Conservation (phyloP, 2,797 vertebrate species). For the Sorex maritimensis region DNA sequence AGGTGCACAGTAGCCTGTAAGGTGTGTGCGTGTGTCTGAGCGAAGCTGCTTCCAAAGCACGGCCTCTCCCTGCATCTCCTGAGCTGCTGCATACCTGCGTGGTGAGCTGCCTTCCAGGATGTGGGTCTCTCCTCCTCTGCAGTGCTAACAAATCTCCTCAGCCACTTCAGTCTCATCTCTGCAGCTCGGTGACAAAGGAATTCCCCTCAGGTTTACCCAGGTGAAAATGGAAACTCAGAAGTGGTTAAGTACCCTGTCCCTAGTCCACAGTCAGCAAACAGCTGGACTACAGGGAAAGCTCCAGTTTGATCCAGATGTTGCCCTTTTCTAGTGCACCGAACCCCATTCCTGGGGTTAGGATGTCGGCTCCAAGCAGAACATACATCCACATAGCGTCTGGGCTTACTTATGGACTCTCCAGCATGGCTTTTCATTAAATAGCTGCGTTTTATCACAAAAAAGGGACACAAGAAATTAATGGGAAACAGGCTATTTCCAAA, state of each 20-base stretch:
- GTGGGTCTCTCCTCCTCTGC: not conserved
- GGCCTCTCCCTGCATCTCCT: not conserved
- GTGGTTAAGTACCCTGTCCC: not conserved
- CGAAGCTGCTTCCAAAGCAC: constrained; percentile 2
- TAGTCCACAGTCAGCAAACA: not conserved
- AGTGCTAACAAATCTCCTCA: not conserved
- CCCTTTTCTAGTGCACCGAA: not conserved
- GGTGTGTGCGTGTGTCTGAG: not conserved
- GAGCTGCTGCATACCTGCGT: not conserved
- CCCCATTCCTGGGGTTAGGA: not conserved
- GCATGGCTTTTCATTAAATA: not conserved
- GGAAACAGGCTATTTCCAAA: not conserved
- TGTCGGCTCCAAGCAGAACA: not conserved
- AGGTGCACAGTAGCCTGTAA: not conserved
- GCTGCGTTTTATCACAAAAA: constrained; percentile 12
- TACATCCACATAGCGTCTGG: not conserved
- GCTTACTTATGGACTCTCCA: not conserved
- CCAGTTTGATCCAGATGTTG: not conserved
- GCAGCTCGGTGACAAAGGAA: not conserved
- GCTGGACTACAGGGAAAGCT: not conserved
- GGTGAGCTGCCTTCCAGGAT: not conserved
- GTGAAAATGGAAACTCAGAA: not conserved
- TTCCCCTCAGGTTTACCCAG: not conserved
- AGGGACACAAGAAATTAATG: not conserved
- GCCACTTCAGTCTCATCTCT: not conserved